phyloP scores from a whole-genome alignment of 2,797 vertebrate species.

The Sebastolobus alascanus region DNA sequence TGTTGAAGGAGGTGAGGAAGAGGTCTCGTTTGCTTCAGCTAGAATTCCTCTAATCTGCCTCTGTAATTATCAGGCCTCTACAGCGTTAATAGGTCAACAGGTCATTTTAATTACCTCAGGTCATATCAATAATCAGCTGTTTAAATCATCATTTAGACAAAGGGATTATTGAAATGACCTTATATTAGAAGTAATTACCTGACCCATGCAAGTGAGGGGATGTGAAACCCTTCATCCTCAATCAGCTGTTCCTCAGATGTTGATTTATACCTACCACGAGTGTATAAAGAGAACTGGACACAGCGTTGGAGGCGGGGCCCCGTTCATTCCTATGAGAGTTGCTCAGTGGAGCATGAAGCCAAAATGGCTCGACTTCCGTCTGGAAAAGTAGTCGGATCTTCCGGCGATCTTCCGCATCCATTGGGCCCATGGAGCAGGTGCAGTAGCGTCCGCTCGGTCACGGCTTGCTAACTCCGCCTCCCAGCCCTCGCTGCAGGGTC shows the following conservation, averaged over 20 bases:
- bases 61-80: slow-evolving; percentile 31
- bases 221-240: background rate
- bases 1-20: slow-evolving; percentile 26
- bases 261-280: background rate
- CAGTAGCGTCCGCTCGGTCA: no score
- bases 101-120: slow-evolving; percentile 53
- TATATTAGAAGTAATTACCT: slow-evolving; percentile 29
- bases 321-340: no score
- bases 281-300: no score
- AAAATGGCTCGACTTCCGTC: no score
- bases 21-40: slow-evolving; percentile 25
- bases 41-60: slow-evolving; percentile 21
- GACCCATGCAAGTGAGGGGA: background rate
- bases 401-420: no score
- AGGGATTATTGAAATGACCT: slow-evolving; percentile 52
- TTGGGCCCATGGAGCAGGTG: no score
- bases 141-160: slow-evolving; percentile 40
- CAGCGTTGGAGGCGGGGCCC: no score
- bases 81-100: slow-evolving; percentile 21
- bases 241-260: slow-evolving; percentile 15
- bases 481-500: no score
- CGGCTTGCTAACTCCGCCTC: no score
- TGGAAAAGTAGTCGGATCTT: no score
- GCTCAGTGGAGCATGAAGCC: no score
- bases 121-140: slow-evolving; percentile 45